phyloP scores from a whole-genome alignment of 2,113 vertebrate genomes.

The Perca flavescens region DNA sequence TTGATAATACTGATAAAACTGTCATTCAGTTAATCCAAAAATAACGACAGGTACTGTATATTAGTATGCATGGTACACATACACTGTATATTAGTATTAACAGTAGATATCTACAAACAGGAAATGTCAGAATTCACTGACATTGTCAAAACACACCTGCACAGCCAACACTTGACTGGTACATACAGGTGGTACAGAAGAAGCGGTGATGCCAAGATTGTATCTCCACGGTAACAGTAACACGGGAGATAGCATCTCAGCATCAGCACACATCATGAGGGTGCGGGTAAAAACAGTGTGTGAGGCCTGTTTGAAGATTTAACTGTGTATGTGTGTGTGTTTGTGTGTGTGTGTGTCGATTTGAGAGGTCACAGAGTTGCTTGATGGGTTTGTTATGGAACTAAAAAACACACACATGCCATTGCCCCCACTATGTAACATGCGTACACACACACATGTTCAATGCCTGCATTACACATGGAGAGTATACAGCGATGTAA shows the following conservation, averaged over 20 bases:
- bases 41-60: not conserved
- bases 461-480: not conserved
- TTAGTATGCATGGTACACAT: not conserved
- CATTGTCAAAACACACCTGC: conserved; percentile 5
- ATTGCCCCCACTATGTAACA: not conserved
- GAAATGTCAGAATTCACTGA: not conserved
- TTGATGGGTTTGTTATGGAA: conserved; percentile 14
- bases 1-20: not conserved
- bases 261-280: conserved; percentile 1
- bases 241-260: not conserved
- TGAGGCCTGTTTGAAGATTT: conserved; percentile 26
- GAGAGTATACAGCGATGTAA: conserved; percentile 25
- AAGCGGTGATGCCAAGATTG: not conserved
- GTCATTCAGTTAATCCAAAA: not conserved
- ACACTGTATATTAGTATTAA: not conserved
- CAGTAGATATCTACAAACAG: not conserved
- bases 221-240: conserved; percentile 16
- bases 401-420: not conserved
- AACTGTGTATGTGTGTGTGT: not conserved
- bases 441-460: not conserved
- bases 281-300: conserved; percentile 18
- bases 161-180: not conserved
- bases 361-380: conserved; percentile 10
- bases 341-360: not conserved
- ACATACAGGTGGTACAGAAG: not conserved